phyloP scores from a whole-genome alignment of 2,113 vertebrate species.

The Etheostoma cragini region DNA sequence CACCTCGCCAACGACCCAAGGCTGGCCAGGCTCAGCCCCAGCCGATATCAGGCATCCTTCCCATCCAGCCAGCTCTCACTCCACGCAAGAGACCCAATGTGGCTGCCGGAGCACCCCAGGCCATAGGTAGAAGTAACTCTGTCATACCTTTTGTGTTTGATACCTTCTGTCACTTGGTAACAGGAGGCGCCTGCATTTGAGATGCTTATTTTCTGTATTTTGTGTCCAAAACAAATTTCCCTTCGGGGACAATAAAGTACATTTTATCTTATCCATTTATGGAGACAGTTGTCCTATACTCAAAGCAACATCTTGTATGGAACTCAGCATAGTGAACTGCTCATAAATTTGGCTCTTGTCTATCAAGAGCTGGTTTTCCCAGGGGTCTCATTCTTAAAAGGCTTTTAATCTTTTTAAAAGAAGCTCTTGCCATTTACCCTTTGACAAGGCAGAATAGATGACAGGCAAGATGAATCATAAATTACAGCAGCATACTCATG shows the following conservation, averaged over 20 bases:
- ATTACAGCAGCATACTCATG: background rate
- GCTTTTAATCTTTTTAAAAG: conserved; percentile 45
- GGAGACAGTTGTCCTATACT: background rate
- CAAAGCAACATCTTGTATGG: conserved; percentile 6
- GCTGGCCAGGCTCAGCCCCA: conserved; percentile 95
- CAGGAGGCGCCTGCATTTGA: background rate
- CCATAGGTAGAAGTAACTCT: conserved; percentile 77
- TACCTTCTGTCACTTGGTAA: too few species aligned
- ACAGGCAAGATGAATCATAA: background rate
- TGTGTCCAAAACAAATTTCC: too few species aligned
- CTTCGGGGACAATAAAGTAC: too few species aligned
- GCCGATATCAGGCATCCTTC: conserved; percentile 92
- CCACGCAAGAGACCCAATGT: conserved; percentile 92
- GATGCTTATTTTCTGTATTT: too few species aligned
- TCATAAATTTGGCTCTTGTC: conserved; percentile 19
- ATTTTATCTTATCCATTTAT: background rate
- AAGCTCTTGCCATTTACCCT: conserved; percentile 22
- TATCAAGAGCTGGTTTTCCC: conserved; percentile 18
- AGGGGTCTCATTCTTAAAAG: conserved; percentile 12
- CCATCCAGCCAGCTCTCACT: conserved; percentile 95
- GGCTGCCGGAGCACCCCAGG: conserved; percentile 80
- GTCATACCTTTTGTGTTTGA: background rate
- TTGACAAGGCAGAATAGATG: conserved; percentile 22
- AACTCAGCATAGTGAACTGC: conserved; percentile 24
- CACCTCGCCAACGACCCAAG: conserved; percentile 96